A percentile compares a stretch with the other conserved stretches of the same genome.
Conservation (phyloP, 2,888 invertebrate species). For the Rosalia funebris region DNA sequence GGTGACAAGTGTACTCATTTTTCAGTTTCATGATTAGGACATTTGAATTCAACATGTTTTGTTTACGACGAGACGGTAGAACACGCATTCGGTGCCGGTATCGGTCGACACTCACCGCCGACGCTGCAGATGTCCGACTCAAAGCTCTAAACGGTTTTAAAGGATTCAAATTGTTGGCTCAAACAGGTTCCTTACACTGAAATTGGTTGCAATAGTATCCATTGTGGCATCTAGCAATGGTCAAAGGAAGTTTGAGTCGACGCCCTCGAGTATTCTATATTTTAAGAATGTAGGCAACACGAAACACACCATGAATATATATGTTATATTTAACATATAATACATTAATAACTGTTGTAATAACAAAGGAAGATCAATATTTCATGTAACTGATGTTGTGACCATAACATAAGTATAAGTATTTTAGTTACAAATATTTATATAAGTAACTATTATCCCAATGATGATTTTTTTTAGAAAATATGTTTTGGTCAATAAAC, state of each 20-base stretch:
- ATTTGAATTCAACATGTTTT: slow-evolving; percentile 23
- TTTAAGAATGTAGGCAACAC: background rate
- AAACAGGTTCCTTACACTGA: slow-evolving; percentile 44
- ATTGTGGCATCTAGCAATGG: slow-evolving; percentile 1
- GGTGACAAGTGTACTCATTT: slow-evolving; percentile 7
- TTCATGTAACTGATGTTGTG: too few species aligned
- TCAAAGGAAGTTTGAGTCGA: background rate
- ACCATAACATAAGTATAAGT: too few species aligned
- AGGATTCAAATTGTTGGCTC: slow-evolving; percentile 48
- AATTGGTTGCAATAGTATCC: background rate
- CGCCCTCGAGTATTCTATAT: background rate
- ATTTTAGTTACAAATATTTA: too few species aligned
- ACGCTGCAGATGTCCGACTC: slow-evolving; percentile 49
- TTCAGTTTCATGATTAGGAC: slow-evolving; percentile 15
- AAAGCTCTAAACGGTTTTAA: slow-evolving; percentile 46
- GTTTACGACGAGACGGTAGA: slow-evolving; percentile 32
- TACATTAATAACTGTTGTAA: too few species aligned
- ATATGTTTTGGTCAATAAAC: too few species aligned
- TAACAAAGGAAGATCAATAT: too few species aligned
- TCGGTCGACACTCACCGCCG: slow-evolving; percentile 45
- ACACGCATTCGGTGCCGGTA: slow-evolving; percentile 43
- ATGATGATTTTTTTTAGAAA: too few species aligned
- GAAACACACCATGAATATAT: background rate
- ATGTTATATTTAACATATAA: background rate
- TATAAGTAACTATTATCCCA: too few species aligned